Conservation (phyloP, 2,113 vertebrate species). For the Brachyistius frenatus region DNA sequence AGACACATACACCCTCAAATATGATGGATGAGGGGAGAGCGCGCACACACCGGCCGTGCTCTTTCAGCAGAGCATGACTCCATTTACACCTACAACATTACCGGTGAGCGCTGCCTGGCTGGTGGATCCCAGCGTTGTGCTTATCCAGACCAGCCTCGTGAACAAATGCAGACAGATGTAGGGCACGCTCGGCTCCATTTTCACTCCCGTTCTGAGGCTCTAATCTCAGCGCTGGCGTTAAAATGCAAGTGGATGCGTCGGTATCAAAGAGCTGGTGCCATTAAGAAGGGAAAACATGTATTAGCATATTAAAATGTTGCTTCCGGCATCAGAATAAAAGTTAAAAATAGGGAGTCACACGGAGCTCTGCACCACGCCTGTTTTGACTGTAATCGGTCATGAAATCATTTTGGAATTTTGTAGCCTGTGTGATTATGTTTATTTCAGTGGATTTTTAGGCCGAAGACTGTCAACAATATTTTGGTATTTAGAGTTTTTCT, state of each 20-base stretch:
- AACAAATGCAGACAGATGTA: constrained; percentile 64
- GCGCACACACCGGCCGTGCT: constrained; percentile 51
- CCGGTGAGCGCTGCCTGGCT: constrained; percentile 32
- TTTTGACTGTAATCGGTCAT: constrained; percentile 45
- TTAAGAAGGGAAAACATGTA: constrained; percentile 27
- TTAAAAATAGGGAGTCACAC: constrained; percentile 47
- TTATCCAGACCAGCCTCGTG: constrained; percentile 42
- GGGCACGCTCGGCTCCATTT: constrained; percentile 33
- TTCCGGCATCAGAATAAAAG: constrained; percentile 35
- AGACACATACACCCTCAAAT: constrained; percentile 57
- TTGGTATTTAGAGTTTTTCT: constrained; percentile 2
- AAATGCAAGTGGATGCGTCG: constrained; percentile 14
- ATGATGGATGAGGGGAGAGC: constrained; percentile 75
- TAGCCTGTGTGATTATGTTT: not conserved
- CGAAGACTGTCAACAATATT: constrained; percentile 19
- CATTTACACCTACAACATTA: constrained; percentile 75
- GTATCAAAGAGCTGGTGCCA: constrained; percentile 29
- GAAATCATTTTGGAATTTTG: constrained; percentile 16
- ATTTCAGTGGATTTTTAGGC: constrained; percentile 22
- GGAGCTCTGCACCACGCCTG: constrained; percentile 10
- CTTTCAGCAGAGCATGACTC: constrained; percentile 75
- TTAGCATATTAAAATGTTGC: constrained; percentile 57
- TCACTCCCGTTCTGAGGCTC: constrained; percentile 18
- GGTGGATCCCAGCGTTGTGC: constrained; percentile 50
- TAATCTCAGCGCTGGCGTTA: constrained; percentile 7